Base-by-base conservation (phyloP, 1,140 invertebrate genomes). In the Cotesia vestalis region DNA sequence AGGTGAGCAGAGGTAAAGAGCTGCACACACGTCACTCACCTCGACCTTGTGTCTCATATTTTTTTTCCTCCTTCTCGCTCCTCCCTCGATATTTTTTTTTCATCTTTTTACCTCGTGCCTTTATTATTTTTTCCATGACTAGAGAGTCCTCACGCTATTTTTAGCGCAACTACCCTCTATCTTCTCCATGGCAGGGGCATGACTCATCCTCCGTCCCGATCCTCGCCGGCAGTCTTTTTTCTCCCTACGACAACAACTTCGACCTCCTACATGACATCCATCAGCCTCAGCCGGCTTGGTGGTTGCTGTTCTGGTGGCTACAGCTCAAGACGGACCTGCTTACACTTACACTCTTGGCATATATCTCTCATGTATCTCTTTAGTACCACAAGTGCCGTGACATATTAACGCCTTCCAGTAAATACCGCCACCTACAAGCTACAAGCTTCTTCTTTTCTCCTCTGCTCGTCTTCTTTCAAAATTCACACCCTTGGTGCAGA, bases 1-100 rank as follows among this genome's bases (percentile, higher is more conserved):
- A 46, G 40, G 11, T 9, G 40, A 46, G 40, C 40, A 9, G 6
- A 27, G 27, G 27, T 27, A 27, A 17, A 17, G 27, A 27, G 40
- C 0, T 34, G 57, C 69, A 66, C 63, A 59, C 64, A 66, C 53
- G 63, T 66, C 69, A 72, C 35, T 72, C 70, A 72, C 55, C 70
- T 66, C 70, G 63, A 72, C 70, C 63, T 72, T 72, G 70, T 35
- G 40, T 62, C 40, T 61, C 40, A n/a, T n/a, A 3, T 14, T 64
- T 38, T 36, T 36, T 51, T 5, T 51, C n/a, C 46, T 51, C 17
- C 1, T 9, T 34, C 12, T 20, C 40, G 38, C 53, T 8, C 52
- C 4, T 67, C 12, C 51, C 9, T 9, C 8, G 1, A 11, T 46
- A 17, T 67, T 55, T 55, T 67, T 67, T 27, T n/a, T n/a, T n/a